Percentiles rank a stretch among this genome's conserved stretches.
phyloP scores from a whole-genome alignment of 2,888 invertebrate species.

The Drosophila gaucha region DNA sequence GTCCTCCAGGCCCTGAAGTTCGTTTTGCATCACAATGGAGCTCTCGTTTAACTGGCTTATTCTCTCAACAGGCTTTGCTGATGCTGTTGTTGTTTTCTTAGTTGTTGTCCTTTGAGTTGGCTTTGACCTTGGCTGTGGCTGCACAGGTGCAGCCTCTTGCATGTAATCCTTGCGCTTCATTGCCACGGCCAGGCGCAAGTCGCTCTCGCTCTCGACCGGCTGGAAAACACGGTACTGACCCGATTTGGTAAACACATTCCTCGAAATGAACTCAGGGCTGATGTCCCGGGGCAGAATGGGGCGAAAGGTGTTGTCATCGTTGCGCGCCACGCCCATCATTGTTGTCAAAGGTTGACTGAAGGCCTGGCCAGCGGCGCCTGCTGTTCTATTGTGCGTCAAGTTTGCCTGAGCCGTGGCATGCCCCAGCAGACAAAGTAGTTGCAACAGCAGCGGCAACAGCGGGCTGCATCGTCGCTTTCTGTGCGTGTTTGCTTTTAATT shows the following conservation, averaged over 20 bases:
- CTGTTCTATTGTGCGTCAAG: conserved; percentile 11
- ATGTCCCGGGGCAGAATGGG: conserved; percentile 77
- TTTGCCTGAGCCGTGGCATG: conserved; percentile 22
- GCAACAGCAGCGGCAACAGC: conserved; percentile 17
- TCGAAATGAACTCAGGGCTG: conserved; percentile 75
- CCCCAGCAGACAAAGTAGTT: conserved; percentile 36
- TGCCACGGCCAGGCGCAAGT: conserved; percentile 66
- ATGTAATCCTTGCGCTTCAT: conserved; percentile 51
- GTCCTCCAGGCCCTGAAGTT: conserved; percentile 75
- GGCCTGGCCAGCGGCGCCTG: conserved; percentile 6
- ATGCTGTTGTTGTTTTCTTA: not conserved
- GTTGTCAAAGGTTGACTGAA: conserved; percentile 72
- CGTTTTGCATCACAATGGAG: conserved; percentile 48
- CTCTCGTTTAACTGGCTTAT: conserved; percentile 19
- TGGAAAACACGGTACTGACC: conserved; percentile 83
- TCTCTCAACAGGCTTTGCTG: conserved; percentile 13
- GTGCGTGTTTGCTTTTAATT: conserved; percentile 71
- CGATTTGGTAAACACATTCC: conserved; percentile 79
- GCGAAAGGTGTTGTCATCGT: conserved; percentile 76
- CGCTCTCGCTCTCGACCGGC: conserved; percentile 75
- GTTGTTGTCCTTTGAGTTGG: conserved; percentile 4
- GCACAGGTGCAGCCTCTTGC: conserved; percentile 24
- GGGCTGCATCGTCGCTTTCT: conserved; percentile 67
- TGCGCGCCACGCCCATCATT: conserved; percentile 46
- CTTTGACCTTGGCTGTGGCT: not conserved